These are phyloP conservation scores for Drosophila teissieri DNA, from an alignment of 1,140 invertebrate genomes.

Conservation along the genomic window DNA sequence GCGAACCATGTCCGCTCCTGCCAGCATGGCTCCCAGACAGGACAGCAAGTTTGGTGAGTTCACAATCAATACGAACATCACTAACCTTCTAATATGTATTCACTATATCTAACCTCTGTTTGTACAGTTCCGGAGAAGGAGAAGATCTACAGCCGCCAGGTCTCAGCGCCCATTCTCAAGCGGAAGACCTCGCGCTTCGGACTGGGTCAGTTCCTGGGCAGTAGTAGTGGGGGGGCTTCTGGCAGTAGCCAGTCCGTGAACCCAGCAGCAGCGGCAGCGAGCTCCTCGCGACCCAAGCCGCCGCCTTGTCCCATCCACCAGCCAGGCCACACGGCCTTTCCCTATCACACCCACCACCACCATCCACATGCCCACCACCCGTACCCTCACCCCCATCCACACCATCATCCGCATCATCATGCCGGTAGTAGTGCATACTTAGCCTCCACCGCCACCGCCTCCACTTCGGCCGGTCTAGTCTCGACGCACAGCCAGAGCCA, in stretches of 20 bases:
- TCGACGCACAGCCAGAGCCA: slow-evolving; percentile 83
- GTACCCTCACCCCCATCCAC: slow-evolving; percentile 35
- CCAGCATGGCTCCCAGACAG: slow-evolving; percentile 91
- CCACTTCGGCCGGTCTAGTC: slow-evolving; percentile 51
- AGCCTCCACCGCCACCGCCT: slow-evolving; percentile 58
- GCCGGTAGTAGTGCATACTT: slow-evolving; percentile 78
- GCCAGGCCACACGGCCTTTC: slow-evolving; percentile 52
- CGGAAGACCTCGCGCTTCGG: slow-evolving; percentile 96
- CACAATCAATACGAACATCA: background rate
- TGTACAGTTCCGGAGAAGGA: slow-evolving; percentile 90
- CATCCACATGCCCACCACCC: slow-evolving; percentile 41
- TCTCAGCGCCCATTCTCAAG: slow-evolving; percentile 95
- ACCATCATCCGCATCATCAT: slow-evolving; percentile 48
- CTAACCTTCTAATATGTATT: no score
- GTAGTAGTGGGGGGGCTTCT: slow-evolving; percentile 71
- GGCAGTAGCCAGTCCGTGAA: slow-evolving; percentile 70
- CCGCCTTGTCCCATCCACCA: slow-evolving; percentile 79
- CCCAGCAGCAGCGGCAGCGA: slow-evolving; percentile 76
- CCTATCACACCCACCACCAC: slow-evolving; percentile 55
- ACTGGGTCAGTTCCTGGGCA: slow-evolving; percentile 92
- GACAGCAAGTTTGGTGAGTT: slow-evolving; percentile 90
- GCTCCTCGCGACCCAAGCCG: slow-evolving; percentile 58
- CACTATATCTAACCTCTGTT: background rate
- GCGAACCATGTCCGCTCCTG: slow-evolving; percentile 95
- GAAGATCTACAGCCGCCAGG: slow-evolving; percentile 94